A percentile compares a stretch with the other conserved stretches of the same genome.
Conservation (phyloP, 1,140 invertebrate genomes). For the Mya arenaria region DNA sequence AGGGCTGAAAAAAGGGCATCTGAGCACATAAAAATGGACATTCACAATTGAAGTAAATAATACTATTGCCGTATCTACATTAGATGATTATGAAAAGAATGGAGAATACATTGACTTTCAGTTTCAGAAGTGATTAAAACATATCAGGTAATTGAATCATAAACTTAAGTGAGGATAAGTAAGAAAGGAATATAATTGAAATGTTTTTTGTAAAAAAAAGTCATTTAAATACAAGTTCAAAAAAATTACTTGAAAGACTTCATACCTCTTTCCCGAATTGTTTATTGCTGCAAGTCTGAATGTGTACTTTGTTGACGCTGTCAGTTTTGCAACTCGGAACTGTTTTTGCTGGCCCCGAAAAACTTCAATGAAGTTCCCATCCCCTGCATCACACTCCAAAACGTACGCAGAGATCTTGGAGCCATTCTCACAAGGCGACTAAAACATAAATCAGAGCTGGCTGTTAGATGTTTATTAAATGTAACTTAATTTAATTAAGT, state of each 20-base stretch:
- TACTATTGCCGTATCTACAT: too few species aligned
- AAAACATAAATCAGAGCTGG: too few species aligned
- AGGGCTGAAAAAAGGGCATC: too few species aligned
- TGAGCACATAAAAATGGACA: too few species aligned
- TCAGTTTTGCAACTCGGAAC: conserved; percentile 87
- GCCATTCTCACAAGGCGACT: conserved; percentile 89
- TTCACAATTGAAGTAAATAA: too few species aligned
- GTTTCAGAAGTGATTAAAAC: too few species aligned
- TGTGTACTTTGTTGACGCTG: conserved; percentile 88
- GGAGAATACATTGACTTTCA: too few species aligned
- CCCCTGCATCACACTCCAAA: conserved; percentile 89
- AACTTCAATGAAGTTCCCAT: conserved; percentile 85
- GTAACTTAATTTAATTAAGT: too few species aligned
- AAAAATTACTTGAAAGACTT: too few species aligned
- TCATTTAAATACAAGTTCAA: neutral
- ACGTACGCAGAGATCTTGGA: conserved; percentile 89
- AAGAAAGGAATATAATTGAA: neutral
- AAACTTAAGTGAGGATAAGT: neutral
- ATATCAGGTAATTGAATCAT: too few species aligned
- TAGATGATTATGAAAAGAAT: too few species aligned
- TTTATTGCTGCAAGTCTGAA: conserved; percentile 93
- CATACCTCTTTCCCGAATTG: conserved; percentile 87
- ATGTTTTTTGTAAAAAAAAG: neutral
- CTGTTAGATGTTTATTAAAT: too few species aligned
- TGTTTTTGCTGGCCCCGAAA: conserved; percentile 87